These are phyloP conservation scores for Oceanodroma leucorhoa DNA, from an alignment of 2,797 vertebrate species.

Conservation along the genomic window DNA sequence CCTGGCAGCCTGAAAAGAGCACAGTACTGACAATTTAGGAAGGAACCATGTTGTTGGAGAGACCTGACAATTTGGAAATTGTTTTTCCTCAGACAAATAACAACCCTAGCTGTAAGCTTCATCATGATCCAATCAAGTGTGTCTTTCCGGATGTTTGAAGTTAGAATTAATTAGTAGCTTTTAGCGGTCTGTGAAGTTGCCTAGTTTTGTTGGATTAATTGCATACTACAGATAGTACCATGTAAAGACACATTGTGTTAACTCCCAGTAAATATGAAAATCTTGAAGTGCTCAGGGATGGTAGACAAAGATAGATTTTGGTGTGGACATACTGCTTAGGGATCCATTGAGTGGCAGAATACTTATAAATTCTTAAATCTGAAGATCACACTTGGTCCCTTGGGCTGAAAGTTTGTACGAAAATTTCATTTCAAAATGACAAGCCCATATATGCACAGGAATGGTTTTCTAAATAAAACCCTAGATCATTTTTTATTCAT, in stretches of 20 bases:
- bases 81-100: background rate
- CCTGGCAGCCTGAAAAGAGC: constrained; percentile 18
- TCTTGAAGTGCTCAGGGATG: background rate
- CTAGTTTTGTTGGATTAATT: constrained; percentile 17
- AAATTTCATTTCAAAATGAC: constrained; percentile 47
- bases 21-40: background rate
- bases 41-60: background rate
- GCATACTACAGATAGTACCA: background rate
- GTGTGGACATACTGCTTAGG: background rate
- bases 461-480: constrained; percentile 47
- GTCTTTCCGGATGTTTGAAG: background rate
- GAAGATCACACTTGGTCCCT: background rate
- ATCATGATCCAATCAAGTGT: background rate
- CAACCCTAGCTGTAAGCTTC: background rate
- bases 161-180: constrained; percentile 4
- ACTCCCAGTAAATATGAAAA: background rate
- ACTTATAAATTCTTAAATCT: constrained; percentile 46
- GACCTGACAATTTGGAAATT: background rate
- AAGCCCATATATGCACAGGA: background rate
- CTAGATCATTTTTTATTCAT: constrained; percentile 53
- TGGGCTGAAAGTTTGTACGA: constrained; percentile 12
- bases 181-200: background rate
- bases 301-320: background rate
- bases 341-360: background rate
- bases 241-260: background rate